A percentile compares a stretch with the other conserved stretches of the same genome.
Evolutionary conservation across 2,113 vertebrate species (phyloP).

Genomic region (Shinisaurus crocodilurus): DNA sequence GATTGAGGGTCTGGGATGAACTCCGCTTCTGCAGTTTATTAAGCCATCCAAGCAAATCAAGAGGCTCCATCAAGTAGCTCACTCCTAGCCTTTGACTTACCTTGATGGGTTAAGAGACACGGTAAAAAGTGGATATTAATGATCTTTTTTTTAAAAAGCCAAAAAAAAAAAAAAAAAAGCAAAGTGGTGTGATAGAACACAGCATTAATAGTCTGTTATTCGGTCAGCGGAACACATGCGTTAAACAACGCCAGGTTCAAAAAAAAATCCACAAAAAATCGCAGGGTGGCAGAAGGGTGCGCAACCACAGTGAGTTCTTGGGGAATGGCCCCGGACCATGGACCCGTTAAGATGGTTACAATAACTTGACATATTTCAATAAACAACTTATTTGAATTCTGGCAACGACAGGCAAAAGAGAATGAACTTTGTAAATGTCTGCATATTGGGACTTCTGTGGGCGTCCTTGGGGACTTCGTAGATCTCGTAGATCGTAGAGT

Average conservation of each 20-base stretch:
- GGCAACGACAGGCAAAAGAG: not conserved
- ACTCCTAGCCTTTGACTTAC: not conserved
- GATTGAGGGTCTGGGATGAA: not conserved
- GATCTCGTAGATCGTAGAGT: too few species aligned
- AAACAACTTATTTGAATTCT: not conserved
- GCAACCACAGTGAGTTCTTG: too few species aligned
- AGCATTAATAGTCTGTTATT: not conserved
- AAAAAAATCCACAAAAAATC: too few species aligned
- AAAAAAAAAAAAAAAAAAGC: not conserved
- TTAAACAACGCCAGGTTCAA: too few species aligned
- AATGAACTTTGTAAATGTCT: not conserved
- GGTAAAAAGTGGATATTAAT: too few species aligned
- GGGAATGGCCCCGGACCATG: too few species aligned
- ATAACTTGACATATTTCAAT: too few species aligned
- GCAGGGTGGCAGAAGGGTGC: too few species aligned
- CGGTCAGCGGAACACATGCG: too few species aligned
- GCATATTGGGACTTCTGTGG: not conserved
- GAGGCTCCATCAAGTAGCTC: not conserved
- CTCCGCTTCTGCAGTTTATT: slow-evolving; percentile 15
- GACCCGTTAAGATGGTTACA: too few species aligned
- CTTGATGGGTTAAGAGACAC: not conserved
- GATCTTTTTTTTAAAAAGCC: not conserved
- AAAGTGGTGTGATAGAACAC: not conserved
- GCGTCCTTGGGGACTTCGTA: not conserved
- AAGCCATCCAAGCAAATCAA: not conserved